Evolutionary conservation across 2,797 vertebrate species (phyloP), one percentile per base, ranked within the genome.

Genomic region (Smutsia gigantea): DNA sequence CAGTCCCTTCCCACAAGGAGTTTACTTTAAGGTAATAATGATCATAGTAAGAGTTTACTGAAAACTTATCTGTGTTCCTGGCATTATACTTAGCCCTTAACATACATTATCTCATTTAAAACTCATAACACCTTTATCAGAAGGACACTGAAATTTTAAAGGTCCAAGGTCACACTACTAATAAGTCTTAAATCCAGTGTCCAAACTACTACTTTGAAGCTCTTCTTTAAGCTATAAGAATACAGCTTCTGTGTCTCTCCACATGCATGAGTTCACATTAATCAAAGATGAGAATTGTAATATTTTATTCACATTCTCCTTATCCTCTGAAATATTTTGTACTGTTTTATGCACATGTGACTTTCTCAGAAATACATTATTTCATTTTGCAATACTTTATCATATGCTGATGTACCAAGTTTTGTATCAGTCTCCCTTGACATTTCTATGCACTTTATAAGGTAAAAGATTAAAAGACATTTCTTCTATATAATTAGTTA

Each of bases 21-120:
- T 75, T 94, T 86, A 49, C 59, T 96, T 85, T 69, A 69, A 88
- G 93, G 75, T 96, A 89, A 75, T 69, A 85, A 83, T 51, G 49
- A 53, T 84, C 27, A 59, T 93, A 71, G n/a, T 86, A 78, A 84
- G 71, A 13, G 75, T 66, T 59, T 91, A 61, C 25, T 79, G n/a
- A 93, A 74, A 74, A 74, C 64, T 51, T 85, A 74, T 6, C 55
- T 55, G 0, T 75, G 9, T 63, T 18, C 53, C 31, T 89, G 27
- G 37, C 46, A 59, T 69, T 77, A 46, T 53, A 79, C n/a, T 75
- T 72, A 77, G 7, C 53, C 51, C 27, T 55, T 90, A 79, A 90
- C 7, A 14, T 78, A 15, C 5, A 25, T 86, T 83, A n/a, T 78
- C 34, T 87, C 37, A 83, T 64, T 83, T 78, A 91, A 82, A 9